Evolutionary conservation across 1,140 invertebrate genomes (phyloP).

Genomic region (Megalopta genalis): DNA sequence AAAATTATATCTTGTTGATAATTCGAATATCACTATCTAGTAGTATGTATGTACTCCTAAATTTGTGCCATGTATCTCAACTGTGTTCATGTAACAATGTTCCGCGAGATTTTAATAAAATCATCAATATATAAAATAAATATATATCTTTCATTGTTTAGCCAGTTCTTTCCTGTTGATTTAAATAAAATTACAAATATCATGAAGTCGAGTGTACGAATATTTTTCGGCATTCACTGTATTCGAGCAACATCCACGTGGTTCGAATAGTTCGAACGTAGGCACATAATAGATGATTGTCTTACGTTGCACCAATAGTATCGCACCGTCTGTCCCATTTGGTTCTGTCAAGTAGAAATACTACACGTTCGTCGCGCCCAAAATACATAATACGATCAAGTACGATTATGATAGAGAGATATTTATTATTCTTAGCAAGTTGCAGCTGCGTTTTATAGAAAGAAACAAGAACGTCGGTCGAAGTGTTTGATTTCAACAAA

Average conservation of each 20-base stretch:
- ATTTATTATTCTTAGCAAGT: not conserved
- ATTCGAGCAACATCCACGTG: slow-evolving; percentile 18
- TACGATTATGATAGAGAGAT: not conserved
- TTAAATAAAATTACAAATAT: not conserved
- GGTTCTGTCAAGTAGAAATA: slow-evolving; percentile 26
- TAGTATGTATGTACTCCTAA: not conserved
- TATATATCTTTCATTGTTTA: no score
- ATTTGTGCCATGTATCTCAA: slow-evolving; percentile 7
- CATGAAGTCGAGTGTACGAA: no score
- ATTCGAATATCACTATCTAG: not conserved
- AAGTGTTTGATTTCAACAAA: not conserved
- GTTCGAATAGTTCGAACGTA: no score
- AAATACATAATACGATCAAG: slow-evolving; percentile 4
- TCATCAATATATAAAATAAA: slow-evolving; percentile 9
- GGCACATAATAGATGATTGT: not conserved
- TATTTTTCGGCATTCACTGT: no score
- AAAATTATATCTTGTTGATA: not conserved
- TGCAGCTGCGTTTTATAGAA: not conserved
- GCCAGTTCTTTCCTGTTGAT: not conserved
- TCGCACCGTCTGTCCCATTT: slow-evolving; percentile 58
- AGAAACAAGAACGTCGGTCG: not conserved
- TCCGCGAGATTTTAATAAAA: not conserved
- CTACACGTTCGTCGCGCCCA: slow-evolving; percentile 3
- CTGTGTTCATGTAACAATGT: slow-evolving; percentile 1
- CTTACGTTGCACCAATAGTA: slow-evolving; percentile 57